phyloP scores from a whole-genome alignment of 2,797 vertebrate species.

The Xenopus petersii region DNA sequence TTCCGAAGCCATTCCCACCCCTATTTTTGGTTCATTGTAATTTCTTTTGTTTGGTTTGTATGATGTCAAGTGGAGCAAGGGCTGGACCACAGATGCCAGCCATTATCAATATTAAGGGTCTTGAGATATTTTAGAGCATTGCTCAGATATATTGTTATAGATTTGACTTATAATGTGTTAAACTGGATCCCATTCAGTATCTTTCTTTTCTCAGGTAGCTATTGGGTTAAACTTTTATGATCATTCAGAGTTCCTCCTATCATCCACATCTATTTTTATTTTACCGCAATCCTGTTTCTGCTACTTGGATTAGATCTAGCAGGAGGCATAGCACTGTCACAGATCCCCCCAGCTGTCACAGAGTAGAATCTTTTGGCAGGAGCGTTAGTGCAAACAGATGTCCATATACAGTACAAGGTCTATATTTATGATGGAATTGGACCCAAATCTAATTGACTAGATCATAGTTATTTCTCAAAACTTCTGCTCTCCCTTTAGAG shows the following conservation, averaged over 20 bases:
- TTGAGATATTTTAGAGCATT: too few species aligned
- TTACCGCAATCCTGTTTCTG: conserved; percentile 9
- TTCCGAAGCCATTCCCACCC: too few species aligned
- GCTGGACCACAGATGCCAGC: too few species aligned
- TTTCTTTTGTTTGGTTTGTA: too few species aligned
- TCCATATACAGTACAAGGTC: conserved; percentile 13
- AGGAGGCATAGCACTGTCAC: background rate
- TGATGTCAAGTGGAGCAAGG: too few species aligned
- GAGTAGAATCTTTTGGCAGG: conserved; percentile 16
- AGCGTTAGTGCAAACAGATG: background rate
- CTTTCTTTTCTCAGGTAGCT: too few species aligned
- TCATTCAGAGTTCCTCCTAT: background rate
- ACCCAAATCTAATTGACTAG: background rate
- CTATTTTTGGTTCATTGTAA: too few species aligned
- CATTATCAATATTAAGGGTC: too few species aligned
- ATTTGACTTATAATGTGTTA: too few species aligned
- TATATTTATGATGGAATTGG: background rate
- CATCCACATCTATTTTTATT: conserved; percentile 18
- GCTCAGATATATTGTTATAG: too few species aligned
- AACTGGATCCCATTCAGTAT: too few species aligned
- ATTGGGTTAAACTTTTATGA: background rate
- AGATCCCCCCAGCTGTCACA: conserved; percentile 14
- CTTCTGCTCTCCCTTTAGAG: background rate
- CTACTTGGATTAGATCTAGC: conserved; percentile 10
- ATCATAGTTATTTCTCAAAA: background rate